These are phyloP conservation scores for Macaria liturata DNA, from an alignment of 2,888 invertebrate genomes.

Conservation along the genomic window DNA sequence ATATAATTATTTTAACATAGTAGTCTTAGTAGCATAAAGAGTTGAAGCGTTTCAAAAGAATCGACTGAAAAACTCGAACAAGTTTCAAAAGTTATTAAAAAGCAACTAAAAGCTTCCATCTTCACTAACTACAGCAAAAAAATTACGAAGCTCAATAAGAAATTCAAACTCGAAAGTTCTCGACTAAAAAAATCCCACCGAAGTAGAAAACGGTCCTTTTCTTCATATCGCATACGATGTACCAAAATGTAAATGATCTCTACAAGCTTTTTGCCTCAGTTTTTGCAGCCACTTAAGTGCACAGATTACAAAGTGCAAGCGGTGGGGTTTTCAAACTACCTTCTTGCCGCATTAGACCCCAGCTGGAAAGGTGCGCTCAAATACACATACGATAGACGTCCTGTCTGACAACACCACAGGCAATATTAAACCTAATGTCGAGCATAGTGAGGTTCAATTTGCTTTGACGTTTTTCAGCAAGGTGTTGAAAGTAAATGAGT, in stretches of 20 bases:
- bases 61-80: no score
- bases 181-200: slow-evolving; percentile 11
- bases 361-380: slow-evolving; percentile 44
- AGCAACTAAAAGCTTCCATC: no score
- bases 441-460: slow-evolving; percentile 9
- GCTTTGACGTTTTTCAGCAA: background rate
- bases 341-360: slow-evolving; percentile 47
- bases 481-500: slow-evolving; percentile 28
- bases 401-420: background rate
- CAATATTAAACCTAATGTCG: slow-evolving; percentile 9
- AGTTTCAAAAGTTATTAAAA: no score
- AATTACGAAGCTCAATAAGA: no score
- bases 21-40: no score
- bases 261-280: slow-evolving; percentile 19
- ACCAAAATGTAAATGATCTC: slow-evolving; percentile 24
- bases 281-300: slow-evolving; percentile 22
- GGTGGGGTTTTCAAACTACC: slow-evolving; percentile 40
- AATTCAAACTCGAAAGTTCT: no score
- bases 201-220: slow-evolving; percentile 3
- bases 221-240: slow-evolving; percentile 28
- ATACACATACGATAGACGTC: slow-evolving; percentile 25
- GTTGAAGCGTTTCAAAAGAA: no score
- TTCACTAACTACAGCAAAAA: no score
- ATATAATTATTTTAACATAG: no score
- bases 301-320: slow-evolving; percentile 19